Evolutionary conservation across 2,113 vertebrate genomes (phyloP).

Genomic region (Cettia cetti): DNA sequence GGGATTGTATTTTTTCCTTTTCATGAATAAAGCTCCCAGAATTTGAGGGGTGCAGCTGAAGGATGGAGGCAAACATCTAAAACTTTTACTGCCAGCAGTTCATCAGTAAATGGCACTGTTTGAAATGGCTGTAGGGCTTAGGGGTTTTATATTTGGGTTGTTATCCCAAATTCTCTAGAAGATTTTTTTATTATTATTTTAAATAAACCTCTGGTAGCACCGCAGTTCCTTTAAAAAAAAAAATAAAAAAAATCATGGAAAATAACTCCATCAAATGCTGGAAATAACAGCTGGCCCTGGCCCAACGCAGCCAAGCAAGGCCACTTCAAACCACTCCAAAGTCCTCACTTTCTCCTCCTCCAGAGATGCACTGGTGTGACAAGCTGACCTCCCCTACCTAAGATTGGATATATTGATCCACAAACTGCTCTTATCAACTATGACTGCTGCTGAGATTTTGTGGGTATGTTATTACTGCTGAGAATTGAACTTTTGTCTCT

Average conservation of each 20-base stretch:
- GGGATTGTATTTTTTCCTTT: neutral
- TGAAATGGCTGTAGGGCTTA: neutral
- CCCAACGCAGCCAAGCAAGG: neutral
- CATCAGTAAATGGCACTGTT: neutral
- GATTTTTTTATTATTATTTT: neutral
- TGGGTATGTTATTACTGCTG: conserved; percentile 27
- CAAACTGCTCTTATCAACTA: conserved; percentile 60
- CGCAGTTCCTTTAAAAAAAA: neutral
- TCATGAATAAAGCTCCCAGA: neutral
- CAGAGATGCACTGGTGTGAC: conserved; percentile 57
- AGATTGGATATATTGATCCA: conserved; percentile 73
- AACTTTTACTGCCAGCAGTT: neutral
- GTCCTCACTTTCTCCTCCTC: conserved; percentile 48
- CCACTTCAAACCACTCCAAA: neutral
- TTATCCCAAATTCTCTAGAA: neutral
- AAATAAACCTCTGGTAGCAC: neutral
- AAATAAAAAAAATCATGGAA: neutral
- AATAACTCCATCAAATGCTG: neutral
- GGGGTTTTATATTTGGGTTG: neutral
- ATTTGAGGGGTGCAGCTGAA: neutral
- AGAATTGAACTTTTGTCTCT: conserved; percentile 49
- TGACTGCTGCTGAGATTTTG: conserved; percentile 20
- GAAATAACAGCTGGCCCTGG: neutral
- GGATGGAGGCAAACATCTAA: neutral
- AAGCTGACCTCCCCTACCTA: conserved; percentile 63